These are phyloP conservation scores for Monarcha castaneiventris DNA, from an alignment of 2,113 vertebrate species.

Conservation along the genomic window DNA sequence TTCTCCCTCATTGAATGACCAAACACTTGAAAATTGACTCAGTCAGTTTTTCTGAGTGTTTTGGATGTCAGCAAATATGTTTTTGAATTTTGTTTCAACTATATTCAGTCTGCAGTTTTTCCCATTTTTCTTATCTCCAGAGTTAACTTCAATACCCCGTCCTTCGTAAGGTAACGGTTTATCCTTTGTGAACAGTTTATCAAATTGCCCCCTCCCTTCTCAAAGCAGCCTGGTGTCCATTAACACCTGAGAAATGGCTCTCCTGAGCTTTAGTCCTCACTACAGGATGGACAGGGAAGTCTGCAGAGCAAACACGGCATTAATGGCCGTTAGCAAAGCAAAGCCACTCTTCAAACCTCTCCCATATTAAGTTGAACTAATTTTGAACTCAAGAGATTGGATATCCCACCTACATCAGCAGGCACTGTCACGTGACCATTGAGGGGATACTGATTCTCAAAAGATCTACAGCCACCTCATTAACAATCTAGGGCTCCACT, in stretches of 20 bases:
- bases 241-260: neutral
- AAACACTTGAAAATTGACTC: neutral
- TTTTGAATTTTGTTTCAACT: neutral
- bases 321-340: neutral
- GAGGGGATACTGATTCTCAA: neutral
- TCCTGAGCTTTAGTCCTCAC: neutral
- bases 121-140: neutral
- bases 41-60: neutral
- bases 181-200: neutral
- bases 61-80: neutral
- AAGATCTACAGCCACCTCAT: neutral
- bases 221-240: neutral
- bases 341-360: neutral
- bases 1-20: neutral
- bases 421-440: neutral
- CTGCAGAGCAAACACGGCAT: rapidly evolving
- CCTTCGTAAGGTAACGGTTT: rapidly evolving
- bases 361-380: neutral
- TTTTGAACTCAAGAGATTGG: slow-evolving; percentile 40
- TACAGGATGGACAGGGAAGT: neutral
- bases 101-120: neutral
- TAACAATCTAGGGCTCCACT: neutral
- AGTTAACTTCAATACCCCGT: neutral
- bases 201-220: neutral
- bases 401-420: neutral